These are phyloP conservation scores for Capricornis sumatraensis DNA, from an alignment of 2,113 vertebrate species.

Conservation along the genomic window DNA sequence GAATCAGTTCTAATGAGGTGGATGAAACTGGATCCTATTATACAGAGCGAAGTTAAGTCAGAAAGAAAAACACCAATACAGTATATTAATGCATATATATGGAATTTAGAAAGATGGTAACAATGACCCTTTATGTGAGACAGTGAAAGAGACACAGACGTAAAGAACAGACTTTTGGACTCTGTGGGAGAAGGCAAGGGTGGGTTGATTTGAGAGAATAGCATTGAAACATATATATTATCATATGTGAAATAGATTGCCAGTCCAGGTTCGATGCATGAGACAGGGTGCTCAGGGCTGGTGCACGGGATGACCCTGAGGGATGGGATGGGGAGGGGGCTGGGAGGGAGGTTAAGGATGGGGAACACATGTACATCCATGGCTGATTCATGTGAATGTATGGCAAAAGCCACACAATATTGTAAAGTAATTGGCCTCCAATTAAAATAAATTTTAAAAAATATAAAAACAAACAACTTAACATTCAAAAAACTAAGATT, in stretches of 20 bases:
- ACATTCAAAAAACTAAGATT: background rate
- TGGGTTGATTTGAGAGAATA: background rate
- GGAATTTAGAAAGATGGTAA: too few species aligned
- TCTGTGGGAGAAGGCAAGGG: background rate
- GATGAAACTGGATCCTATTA: too few species aligned
- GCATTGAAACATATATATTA: background rate
- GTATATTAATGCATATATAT: too few species aligned
- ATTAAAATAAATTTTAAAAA: background rate
- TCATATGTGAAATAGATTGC: background rate
- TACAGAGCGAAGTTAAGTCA: too few species aligned
- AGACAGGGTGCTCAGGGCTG: background rate
- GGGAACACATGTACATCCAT: background rate
- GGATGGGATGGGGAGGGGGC: background rate
- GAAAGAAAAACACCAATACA: too few species aligned
- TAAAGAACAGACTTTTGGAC: background rate
- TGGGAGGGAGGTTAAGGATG: background rate
- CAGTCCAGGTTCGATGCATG: background rate
- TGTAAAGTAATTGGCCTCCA: background rate
- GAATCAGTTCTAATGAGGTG: too few species aligned
- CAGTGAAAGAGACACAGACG: background rate
- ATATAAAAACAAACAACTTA: background rate
- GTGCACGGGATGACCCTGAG: background rate
- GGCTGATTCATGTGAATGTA: background rate
- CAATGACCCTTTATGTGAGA: too few species aligned
- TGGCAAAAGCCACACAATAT: background rate